These are phyloP conservation scores for Reticulitermes lucifugus DNA, from an alignment of 2,888 invertebrate genomes.

Conservation along the genomic window DNA sequence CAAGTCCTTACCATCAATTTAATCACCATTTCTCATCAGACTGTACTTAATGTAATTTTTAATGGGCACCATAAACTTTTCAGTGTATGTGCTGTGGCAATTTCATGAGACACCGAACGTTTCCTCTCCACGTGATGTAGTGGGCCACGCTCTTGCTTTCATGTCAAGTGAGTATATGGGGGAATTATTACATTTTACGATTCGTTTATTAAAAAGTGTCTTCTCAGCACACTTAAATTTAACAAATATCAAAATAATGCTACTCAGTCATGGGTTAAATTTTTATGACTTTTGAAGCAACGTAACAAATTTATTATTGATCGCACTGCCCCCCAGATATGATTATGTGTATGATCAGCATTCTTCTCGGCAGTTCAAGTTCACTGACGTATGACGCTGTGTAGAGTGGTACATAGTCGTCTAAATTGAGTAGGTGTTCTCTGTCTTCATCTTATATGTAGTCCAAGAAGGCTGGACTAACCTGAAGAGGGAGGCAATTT, in stretches of 20 bases:
- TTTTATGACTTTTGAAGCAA: neutral
- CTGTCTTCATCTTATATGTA: too few relatives aligned
- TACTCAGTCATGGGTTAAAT: neutral
- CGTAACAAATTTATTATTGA: neutral
- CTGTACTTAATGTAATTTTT: neutral
- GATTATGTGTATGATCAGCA: too few relatives aligned
- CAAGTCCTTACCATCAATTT: neutral
- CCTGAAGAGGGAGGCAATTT: too few relatives aligned
- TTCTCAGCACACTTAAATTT: neutral
- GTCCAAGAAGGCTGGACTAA: too few relatives aligned
- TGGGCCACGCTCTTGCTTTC: neutral
- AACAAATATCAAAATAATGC: neutral
- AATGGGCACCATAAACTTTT: neutral
- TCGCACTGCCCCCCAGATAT: too few relatives aligned
- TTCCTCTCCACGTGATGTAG: too few relatives aligned
- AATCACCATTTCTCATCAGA: slow-evolving; percentile 11
- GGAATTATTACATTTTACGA: neutral
- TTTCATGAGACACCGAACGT: neutral
- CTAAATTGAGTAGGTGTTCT: too few relatives aligned
- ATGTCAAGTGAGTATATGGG: neutral
- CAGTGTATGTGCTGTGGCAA: neutral
- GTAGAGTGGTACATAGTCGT: too few relatives aligned
- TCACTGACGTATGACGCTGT: too few relatives aligned
- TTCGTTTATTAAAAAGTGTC: slow-evolving; percentile 10
- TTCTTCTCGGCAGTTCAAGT: too few relatives aligned